A percentile compares a stretch with the other conserved stretches of the same genome.
These are phyloP conservation scores for Halyomorpha halys DNA, from an alignment of 1,140 invertebrate genomes.

Conservation along the genomic window DNA sequence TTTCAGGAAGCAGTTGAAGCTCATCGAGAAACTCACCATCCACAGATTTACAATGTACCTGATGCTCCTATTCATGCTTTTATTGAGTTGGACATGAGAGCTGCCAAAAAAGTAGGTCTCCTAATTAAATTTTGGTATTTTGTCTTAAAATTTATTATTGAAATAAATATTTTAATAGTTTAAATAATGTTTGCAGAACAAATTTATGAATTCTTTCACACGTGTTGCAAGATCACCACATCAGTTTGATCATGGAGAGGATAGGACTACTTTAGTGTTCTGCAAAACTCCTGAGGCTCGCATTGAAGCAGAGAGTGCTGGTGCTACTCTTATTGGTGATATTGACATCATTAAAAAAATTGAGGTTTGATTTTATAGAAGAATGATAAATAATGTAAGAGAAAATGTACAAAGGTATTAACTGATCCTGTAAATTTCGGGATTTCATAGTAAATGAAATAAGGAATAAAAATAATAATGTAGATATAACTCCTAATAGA, in stretches of 20 bases:
- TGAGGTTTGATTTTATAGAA: conserved; percentile 41
- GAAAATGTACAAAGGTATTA: no score
- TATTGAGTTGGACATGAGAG: conserved; percentile 63
- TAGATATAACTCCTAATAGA: no score
- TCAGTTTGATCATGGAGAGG: conserved; percentile 50
- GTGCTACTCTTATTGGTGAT: conserved; percentile 57
- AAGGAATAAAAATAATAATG: no score
- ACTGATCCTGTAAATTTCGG: no score
- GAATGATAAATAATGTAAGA: neutral
- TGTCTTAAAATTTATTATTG: neutral
- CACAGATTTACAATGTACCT: conserved; percentile 59
- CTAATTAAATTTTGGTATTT: neutral
- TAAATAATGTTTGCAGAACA: conserved; percentile 41
- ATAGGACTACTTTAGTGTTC: conserved; percentile 56
- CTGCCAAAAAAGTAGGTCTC: conserved; percentile 36
- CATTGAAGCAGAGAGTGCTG: conserved; percentile 47
- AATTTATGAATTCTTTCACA: conserved; percentile 50
- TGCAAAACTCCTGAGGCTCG: conserved; percentile 48
- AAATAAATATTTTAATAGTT: neutral
- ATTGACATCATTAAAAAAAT: conserved; percentile 60
- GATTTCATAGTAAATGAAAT: no score
- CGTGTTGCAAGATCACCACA: conserved; percentile 50
- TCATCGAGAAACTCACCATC: conserved; percentile 65
- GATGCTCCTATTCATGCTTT: conserved; percentile 50
- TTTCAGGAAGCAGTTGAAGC: conserved; percentile 59